Base-by-base conservation (phyloP, 2,888 invertebrate genomes). In the Cerastoderma edule region DNA sequence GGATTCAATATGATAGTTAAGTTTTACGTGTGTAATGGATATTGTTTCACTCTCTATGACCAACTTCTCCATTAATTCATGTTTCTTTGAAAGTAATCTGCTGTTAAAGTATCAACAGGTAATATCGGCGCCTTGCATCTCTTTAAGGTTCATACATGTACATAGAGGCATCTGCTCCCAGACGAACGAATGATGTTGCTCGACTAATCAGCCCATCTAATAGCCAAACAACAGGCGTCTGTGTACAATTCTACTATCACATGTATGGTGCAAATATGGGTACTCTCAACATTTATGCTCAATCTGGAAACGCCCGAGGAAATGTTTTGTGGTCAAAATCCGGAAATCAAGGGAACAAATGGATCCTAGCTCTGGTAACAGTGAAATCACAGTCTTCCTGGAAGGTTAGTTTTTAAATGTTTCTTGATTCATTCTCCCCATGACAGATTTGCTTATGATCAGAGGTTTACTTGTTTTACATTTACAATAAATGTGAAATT, bases 211-310 rank as follows among this genome's bases (percentile, higher is more conserved):
- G 83, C 27, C 63, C 74, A 13, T 69, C 74, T 0, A 72, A 82
- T 24, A 35, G 72, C 10, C 64, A 72, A n/a, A 83, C 86, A 5
- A 72, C 77, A 3, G 80, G 80, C 4, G 48, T 75, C 27, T 89
- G 89, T 73, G 71, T 89, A 10, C 68, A 80, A 35, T 89, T 89
- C 78, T 89, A 83, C 78, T 88, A 88, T 66, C 85, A 86, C 75
- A 88, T 89, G 87, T 85, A 83, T 53, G 88, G 89, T 33, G 35
- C 70, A 1, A 63, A 75, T 22, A 87, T 88, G 74, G 88, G 87
- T 19, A 82, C 75, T n/a, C 77, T 89, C 3, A 85, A 80, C 53
- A 77, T 89, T 10, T 88, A 75, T 65, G 74, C 77, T 32, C 68
- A 66, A 22, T 72, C 70, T 8, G 83, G 83, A 22, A 78, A 75